Evolutionary conservation across 2,797 vertebrate species (phyloP).

Genomic region (Peromyscus nudipes): DNA sequence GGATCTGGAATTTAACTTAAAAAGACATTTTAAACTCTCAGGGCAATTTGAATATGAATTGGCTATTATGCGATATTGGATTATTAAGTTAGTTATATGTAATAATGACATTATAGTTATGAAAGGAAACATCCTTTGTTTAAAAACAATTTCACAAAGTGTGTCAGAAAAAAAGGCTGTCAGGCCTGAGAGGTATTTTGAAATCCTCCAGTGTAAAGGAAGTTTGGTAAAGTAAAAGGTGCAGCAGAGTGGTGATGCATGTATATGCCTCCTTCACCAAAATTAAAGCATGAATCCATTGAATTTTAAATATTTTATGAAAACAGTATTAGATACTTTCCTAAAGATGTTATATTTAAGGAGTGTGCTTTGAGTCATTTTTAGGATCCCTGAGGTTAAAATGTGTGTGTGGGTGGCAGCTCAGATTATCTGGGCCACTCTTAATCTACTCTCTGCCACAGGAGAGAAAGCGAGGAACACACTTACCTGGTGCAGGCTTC

Average conservation of each 20-base stretch:
- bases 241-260: neutral
- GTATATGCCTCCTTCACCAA: neutral
- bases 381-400: neutral
- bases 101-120: neutral
- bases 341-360: neutral
- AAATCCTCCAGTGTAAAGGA: neutral
- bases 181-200: neutral
- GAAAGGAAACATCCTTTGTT: slow-evolving; percentile 8
- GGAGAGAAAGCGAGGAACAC: neutral
- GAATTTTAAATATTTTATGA: neutral
- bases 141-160: neutral
- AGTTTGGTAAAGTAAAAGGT: neutral
- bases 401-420: neutral
- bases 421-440: neutral
- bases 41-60: slow-evolving; percentile 24
- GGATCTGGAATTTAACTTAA: neutral
- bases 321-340: neutral
- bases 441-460: neutral
- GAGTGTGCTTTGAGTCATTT: neutral
- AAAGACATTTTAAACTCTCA: neutral
- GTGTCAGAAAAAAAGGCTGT: neutral
- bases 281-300: neutral
- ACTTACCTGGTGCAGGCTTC: neutral
- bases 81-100: neutral
- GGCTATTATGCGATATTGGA: neutral